Percentiles rank a stretch among this genome's conserved stretches.
These are phyloP conservation scores for Chorisops tibialis DNA, from an alignment of 2,888 invertebrate genomes.

Conservation along the genomic window DNA sequence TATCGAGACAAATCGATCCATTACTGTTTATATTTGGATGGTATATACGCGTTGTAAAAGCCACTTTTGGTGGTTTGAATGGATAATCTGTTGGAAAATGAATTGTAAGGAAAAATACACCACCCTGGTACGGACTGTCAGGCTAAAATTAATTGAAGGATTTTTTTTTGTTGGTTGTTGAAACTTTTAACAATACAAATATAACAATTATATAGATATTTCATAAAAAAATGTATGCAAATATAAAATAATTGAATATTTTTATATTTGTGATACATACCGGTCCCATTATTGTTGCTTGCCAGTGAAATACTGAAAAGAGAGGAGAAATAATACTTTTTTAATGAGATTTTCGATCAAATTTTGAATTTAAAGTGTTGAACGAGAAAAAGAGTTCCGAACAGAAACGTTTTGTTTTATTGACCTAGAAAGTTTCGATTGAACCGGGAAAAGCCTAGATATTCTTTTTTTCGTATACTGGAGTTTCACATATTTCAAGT, in stretches of 20 bases:
- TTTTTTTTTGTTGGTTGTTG: too few species aligned
- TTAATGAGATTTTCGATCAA: too few species aligned
- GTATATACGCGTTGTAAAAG: conserved; percentile 99
- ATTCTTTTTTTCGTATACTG: background rate
- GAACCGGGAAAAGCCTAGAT: background rate
- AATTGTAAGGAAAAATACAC: conserved; percentile 99
- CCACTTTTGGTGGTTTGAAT: conserved; percentile 99
- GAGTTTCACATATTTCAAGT: background rate
- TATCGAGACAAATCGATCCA: conserved; percentile 99
- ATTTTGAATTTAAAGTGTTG: too few species aligned
- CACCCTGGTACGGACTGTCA: conserved; percentile 99
- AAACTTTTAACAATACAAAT: conserved; percentile 20
- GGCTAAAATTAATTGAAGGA: conserved; percentile 63
- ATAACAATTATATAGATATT: background rate
- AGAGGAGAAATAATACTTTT: conserved; percentile 1
- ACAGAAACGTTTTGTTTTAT: too few species aligned
- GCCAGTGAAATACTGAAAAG: conserved; percentile 98
- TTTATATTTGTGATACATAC: conserved; percentile 61
- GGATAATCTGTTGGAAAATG: conserved; percentile 99
- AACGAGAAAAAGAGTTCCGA: too few species aligned
- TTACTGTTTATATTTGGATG: conserved; percentile 99
- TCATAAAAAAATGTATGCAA: background rate
- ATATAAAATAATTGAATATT: background rate
- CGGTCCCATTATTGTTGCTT: conserved; percentile 99
- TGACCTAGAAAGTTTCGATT: too few species aligned